A percentile compares a stretch with the other conserved stretches of the same genome.
Evolutionary conservation across 2,113 vertebrate species (phyloP).

Genomic region (Mustela nigripes): DNA sequence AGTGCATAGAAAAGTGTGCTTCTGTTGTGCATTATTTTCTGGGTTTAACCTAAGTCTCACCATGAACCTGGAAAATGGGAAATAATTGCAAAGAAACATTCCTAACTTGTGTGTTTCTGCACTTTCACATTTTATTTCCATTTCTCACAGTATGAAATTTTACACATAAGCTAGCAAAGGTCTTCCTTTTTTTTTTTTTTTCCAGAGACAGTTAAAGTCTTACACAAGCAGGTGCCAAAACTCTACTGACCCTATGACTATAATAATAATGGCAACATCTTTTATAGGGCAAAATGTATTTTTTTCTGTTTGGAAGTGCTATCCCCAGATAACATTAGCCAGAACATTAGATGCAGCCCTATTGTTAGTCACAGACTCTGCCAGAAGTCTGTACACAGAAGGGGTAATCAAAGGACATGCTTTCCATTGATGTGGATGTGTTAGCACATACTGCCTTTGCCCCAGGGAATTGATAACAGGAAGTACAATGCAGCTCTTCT

Average conservation of each 20-base stretch:
- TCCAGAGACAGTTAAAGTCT: neutral
- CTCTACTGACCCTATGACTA: neutral
- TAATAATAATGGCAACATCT: neutral
- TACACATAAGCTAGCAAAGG: neutral
- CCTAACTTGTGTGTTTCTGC: neutral
- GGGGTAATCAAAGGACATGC: constrained; percentile 78
- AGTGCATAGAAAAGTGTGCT: neutral
- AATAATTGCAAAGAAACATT: neutral
- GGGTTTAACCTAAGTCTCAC: neutral
- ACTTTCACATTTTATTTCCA: constrained; percentile 29
- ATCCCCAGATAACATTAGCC: neutral
- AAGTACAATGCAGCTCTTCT: constrained; percentile 48
- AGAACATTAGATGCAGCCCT: neutral
- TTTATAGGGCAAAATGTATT: neutral
- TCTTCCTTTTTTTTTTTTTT: neutral
- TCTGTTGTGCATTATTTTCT: neutral
- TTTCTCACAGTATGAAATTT: neutral
- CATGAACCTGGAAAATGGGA: neutral
- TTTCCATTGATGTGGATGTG: constrained; percentile 76
- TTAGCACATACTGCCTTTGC: constrained; percentile 70
- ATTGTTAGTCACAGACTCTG: constrained; percentile 68
- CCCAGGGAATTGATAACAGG: constrained; percentile 62
- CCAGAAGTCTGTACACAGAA: constrained; percentile 71
- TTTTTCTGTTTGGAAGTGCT: constrained; percentile 32
- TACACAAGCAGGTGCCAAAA: neutral